Evolutionary conservation across 2,797 vertebrate species (phyloP).

Genomic region (Rallus crepitans): DNA sequence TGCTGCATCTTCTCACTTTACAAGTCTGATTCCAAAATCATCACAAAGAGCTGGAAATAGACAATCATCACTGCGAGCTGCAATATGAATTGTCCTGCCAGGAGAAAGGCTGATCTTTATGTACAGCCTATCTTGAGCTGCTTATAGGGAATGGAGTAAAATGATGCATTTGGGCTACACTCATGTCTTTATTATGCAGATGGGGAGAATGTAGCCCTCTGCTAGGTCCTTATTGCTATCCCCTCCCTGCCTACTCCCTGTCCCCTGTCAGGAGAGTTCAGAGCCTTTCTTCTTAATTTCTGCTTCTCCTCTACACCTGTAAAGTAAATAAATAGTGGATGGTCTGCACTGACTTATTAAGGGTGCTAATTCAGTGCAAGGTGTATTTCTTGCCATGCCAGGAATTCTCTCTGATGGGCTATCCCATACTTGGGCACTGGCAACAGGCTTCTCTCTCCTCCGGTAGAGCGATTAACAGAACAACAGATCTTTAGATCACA

Average conservation of each 20-base stretch:
- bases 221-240: background rate
- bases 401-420: background rate
- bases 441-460: background rate
- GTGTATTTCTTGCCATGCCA: background rate
- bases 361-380: background rate
- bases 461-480: background rate
- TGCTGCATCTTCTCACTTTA: background rate
- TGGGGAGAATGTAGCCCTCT: background rate
- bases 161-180: background rate
- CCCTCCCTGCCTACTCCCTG: background rate
- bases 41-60: background rate
- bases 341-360: background rate
- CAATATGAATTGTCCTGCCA: background rate
- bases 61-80: background rate
- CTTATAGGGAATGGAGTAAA: background rate
- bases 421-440: background rate
- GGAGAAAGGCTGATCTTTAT: background rate
- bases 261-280: background rate
- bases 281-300: background rate
- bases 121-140: background rate
- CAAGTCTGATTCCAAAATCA: background rate
- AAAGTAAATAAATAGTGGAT: background rate
- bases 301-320: background rate
- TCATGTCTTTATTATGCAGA: background rate
- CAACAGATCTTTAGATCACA: constrained; percentile 29